A percentile compares a stretch with the other conserved stretches of the same genome.
These are phyloP conservation scores for Chrysolina americana DNA, from an alignment of 2,888 invertebrate genomes.

Conservation along the genomic window DNA sequence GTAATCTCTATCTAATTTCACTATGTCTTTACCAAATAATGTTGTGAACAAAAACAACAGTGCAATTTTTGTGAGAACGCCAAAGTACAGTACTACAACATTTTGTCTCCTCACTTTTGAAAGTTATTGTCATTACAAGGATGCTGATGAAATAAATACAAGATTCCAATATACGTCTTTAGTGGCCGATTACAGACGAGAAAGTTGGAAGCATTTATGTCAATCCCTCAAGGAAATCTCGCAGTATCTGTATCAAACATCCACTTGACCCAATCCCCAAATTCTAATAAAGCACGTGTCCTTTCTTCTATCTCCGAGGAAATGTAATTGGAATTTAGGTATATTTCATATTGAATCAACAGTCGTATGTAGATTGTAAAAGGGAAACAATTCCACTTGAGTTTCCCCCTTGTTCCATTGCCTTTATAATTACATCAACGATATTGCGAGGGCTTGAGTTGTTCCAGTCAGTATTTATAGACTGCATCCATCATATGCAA, in stretches of 20 bases:
- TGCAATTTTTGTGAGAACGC: too few species aligned
- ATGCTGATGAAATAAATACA: too few species aligned
- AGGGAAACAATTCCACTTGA: constrained; percentile 57
- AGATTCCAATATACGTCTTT: too few species aligned
- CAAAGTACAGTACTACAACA: too few species aligned
- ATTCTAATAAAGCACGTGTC: constrained; percentile 11
- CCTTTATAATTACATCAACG: constrained; percentile 66
- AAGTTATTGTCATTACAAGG: too few species aligned
- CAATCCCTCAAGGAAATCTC: neutral
- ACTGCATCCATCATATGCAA: constrained; percentile 62
- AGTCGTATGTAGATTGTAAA: constrained; percentile 56
- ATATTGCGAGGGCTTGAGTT: constrained; percentile 58
- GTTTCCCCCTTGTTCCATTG: constrained; percentile 64
- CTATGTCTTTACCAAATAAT: too few species aligned
- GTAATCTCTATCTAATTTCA: too few species aligned
- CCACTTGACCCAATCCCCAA: constrained; percentile 19
- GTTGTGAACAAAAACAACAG: too few species aligned
- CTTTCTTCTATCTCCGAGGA: constrained; percentile 23
- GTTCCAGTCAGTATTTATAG: constrained; percentile 63
- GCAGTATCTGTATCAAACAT: neutral
- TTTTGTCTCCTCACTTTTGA: too few species aligned
- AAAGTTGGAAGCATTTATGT: neutral
- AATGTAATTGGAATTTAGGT: constrained; percentile 51
- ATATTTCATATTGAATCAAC: constrained; percentile 54
- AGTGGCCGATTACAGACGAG: too few species aligned